These are phyloP conservation scores for Cephonodes hylas DNA, from an alignment of 2,888 invertebrate genomes.

Conservation along the genomic window DNA sequence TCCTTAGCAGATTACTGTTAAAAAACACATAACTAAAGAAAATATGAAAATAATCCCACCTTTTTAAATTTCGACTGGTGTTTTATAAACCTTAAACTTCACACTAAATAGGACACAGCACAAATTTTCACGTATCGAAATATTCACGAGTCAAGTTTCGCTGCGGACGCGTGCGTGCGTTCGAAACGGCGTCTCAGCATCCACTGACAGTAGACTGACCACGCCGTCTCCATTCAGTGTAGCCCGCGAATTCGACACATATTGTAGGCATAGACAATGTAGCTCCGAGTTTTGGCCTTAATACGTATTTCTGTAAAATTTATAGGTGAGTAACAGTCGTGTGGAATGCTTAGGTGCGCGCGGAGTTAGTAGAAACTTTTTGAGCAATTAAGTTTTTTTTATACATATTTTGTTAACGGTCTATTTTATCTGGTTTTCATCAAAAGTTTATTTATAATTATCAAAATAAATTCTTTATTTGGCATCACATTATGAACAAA, in stretches of 20 bases:
- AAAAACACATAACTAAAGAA: no score
- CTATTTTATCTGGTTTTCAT: no score
- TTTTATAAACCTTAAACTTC: background rate
- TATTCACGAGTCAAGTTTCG: background rate
- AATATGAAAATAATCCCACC: no score
- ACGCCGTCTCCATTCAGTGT: constrained; percentile 1
- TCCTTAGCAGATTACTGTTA: no score
- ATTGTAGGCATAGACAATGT: background rate
- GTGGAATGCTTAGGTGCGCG: no score
- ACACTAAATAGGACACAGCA: background rate
- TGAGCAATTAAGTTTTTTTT: no score
- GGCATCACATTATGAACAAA: no score
- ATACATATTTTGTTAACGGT: background rate
- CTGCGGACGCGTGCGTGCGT: constrained; percentile 38
- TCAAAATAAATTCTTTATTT: no score
- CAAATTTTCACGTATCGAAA: background rate
- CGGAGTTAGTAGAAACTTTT: no score
- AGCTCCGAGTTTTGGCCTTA: background rate
- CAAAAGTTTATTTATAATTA: no score
- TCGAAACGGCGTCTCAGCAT: constrained; percentile 42
- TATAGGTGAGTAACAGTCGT: background rate
- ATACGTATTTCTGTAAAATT: no score
- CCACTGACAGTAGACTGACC: constrained; percentile 43
- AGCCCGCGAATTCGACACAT: background rate
- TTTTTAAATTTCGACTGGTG: no score